phyloP scores from a whole-genome alignment of 2,797 vertebrate genomes.

The Todus mexicanus region DNA sequence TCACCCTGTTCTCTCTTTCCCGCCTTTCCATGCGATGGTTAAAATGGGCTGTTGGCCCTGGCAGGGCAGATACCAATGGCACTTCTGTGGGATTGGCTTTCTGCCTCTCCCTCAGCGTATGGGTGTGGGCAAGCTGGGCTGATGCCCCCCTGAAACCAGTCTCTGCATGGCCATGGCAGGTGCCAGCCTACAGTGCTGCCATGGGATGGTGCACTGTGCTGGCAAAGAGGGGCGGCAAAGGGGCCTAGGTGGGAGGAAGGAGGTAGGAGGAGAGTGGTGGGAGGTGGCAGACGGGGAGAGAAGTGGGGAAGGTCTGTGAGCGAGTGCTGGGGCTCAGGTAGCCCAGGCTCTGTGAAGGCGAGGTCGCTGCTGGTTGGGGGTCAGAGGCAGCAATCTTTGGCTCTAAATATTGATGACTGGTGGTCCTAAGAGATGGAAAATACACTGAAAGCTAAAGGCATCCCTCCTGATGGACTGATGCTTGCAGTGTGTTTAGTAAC shows the following conservation, averaged over 20 bases:
- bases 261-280: rapidly evolving
- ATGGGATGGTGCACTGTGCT: rapidly evolving
- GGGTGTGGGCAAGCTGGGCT: background rate
- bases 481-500: background rate
- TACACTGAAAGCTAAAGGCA: background rate
- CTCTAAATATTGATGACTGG: background rate
- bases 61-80: background rate
- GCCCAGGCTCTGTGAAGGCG: rapidly evolving
- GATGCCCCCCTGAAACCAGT: background rate
- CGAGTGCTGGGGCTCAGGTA: background rate
- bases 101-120: background rate
- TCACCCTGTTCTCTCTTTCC: background rate
- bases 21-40: background rate
- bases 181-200: rapidly evolving
- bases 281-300: background rate
- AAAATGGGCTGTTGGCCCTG: background rate
- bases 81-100: background rate
- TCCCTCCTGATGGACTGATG: background rate
- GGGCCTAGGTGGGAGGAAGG: rapidly evolving
- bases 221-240: background rate
- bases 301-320: background rate
- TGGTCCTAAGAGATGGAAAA: background rate
- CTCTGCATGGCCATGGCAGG: rapidly evolving
- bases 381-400: background rate
- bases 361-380: rapidly evolving